Conservation (phyloP, 2,113 vertebrate genomes). For the Oncorhynchus gorbuscha region DNA sequence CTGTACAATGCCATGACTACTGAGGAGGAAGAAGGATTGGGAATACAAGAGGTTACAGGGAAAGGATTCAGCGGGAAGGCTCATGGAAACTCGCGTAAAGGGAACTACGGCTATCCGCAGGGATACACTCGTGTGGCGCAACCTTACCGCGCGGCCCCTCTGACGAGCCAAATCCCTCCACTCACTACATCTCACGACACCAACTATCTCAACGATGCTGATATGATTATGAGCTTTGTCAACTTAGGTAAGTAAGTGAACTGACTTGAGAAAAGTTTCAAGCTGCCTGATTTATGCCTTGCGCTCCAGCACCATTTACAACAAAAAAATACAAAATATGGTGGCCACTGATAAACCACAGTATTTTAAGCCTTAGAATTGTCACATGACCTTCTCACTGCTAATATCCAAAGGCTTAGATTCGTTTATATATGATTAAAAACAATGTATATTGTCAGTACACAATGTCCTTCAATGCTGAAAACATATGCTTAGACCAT, state of each 20-base stretch:
- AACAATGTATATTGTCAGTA: too few species aligned
- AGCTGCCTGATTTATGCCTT: not conserved
- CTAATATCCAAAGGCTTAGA: too few species aligned
- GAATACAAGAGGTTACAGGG: slow-evolving; percentile 72
- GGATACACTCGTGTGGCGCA: slow-evolving; percentile 85
- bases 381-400: too few species aligned
- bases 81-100: slow-evolving; percentile 78
- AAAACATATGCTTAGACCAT: too few species aligned
- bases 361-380: too few species aligned
- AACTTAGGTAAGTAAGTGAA: slow-evolving; percentile 88
- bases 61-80: slow-evolving; percentile 79
- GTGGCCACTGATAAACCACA: too few species aligned
- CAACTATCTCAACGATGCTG: slow-evolving; percentile 97
- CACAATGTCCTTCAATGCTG: too few species aligned
- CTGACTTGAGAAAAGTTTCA: not conserved
- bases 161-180: slow-evolving; percentile 83
- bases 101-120: slow-evolving; percentile 80
- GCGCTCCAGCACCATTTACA: too few species aligned
- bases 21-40: slow-evolving; percentile 83
- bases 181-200: slow-evolving; percentile 88
- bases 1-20: slow-evolving; percentile 97
- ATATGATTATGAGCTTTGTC: slow-evolving; percentile 99
- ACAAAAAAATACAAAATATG: too few species aligned
- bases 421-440: too few species aligned
- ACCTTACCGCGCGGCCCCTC: slow-evolving; percentile 74